Evolutionary conservation across 2,888 invertebrate species (phyloP).

Genomic region (Pimpla rufipes): DNA sequence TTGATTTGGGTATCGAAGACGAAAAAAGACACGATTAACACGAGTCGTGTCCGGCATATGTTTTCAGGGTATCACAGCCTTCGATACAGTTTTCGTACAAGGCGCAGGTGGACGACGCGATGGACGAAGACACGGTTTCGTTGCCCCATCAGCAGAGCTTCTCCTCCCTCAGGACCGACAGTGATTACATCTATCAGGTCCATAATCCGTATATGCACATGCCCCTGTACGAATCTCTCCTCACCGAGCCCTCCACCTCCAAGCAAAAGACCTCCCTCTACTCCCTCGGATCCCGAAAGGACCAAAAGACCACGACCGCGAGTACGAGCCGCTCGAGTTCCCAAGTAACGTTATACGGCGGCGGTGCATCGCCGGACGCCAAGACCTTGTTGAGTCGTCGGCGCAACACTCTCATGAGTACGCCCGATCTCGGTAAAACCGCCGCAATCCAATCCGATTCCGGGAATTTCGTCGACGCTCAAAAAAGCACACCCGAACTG

Average conservation of each 20-base stretch:
- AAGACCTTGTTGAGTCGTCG: slow-evolving; percentile 71
- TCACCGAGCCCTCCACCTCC: slow-evolving; percentile 74
- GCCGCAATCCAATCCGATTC: no score
- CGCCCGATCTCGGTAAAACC: slow-evolving; percentile 75
- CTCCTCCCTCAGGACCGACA: slow-evolving; percentile 91
- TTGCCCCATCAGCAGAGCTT: slow-evolving; percentile 92
- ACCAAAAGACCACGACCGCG: slow-evolving; percentile 72
- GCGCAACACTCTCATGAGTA: slow-evolving; percentile 72
- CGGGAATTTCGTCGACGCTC: slow-evolving; percentile 73
- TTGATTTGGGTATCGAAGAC: no score
- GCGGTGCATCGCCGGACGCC: slow-evolving; percentile 75
- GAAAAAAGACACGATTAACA: not conserved
- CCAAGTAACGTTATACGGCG: slow-evolving; percentile 75
- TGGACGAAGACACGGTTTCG: slow-evolving; percentile 92
- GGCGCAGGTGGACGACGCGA: slow-evolving; percentile 91
- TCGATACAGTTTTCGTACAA: slow-evolving; percentile 93
- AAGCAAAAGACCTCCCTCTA: slow-evolving; percentile 77
- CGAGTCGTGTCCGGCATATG: no score
- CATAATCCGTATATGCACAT: slow-evolving; percentile 84
- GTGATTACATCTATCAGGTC: slow-evolving; percentile 92
- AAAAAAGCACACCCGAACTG: slow-evolving; percentile 79
- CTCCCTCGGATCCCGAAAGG: slow-evolving; percentile 75
- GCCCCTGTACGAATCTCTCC: slow-evolving; percentile 81
- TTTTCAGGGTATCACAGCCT: slow-evolving; percentile 89
- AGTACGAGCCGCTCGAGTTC: slow-evolving; percentile 76